Base-by-base conservation (phyloP, 2,113 vertebrate species). In the Tachuris rubrigastra region DNA sequence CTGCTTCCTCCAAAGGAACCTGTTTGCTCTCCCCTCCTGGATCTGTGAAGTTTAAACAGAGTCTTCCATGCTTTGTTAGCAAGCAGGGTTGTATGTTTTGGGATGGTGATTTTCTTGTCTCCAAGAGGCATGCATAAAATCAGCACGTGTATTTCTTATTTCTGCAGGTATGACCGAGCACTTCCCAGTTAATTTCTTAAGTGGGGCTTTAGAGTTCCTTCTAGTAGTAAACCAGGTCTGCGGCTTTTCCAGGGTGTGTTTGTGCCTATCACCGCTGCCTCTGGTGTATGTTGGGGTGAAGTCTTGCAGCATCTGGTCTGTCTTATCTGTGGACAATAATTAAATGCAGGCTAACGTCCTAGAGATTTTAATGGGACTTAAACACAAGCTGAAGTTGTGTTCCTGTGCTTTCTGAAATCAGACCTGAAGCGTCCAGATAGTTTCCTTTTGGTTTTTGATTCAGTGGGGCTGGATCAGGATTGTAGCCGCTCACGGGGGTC, bases 71-170 rank as follows among this genome's bases (percentile, higher is more conserved):
- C 37, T 87, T 75, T 68, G 21, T 44, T 60, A 28, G n/a, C 16
- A 22, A 87, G 24, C 31, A 72, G 60, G 16, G 24, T 47, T 16
- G 14, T 55, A 44, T 27, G 17, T 79, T 75, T 27, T 23, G 53
- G 85, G 39, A 30, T 23, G 15, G 14, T 60, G 49, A 39, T 74
- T 91, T 93, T 82, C 77, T 82, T 37, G 16, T 59, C 33, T 49
- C 20, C 6, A 16, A n/a, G 31, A 63, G 24, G 16, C 0, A 0
- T 16, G 8, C 5, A 5, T 44, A 47, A 67, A 74, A 24, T 10
- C 33, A 30, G 52, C 10, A 8, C 3, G 0, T 9, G 20, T 5
- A 4, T 23, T 44, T 59, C 44, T 59, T 30, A 3, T 59, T 87
- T 78, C 74, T 59, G 67, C 16, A 65, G 71, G 24, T 67, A 7